Evolutionary conservation across 2,888 invertebrate genomes (phyloP), one percentile per base, ranked within the genome.

Genomic region (Acanthopleura granulata): DNA sequence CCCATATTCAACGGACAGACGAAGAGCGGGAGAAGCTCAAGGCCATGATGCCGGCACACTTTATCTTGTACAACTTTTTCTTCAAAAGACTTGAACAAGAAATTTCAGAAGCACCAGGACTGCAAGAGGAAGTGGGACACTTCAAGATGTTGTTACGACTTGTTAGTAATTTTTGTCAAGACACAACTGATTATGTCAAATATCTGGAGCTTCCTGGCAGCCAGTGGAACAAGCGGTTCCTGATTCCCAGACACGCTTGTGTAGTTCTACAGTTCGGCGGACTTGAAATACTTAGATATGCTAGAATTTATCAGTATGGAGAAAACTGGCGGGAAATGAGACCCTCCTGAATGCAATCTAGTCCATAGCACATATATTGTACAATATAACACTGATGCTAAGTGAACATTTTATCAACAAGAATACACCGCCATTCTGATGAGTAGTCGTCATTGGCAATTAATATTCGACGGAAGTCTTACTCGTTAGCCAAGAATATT

Each of bases 1-100:
- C 66, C 3, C 15, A 66, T 22, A 14, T 66, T 3, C 18, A 27
- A 22, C 16, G 22, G 3, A 66, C 66, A 16, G 66, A 66, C 4
- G 27, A 27, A 25, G 66, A 66, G 16, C 6, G 1, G 25, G 16
- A 66, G 22, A 22, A 14, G 25, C 29, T 22, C 29, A 27, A 27
- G 25, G 22, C 18, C 15, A 66, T 66, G 29, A 22, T 25, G 25
- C 66, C 22, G 66, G 66, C 66, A 15, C 15, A 66, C 29, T 66
- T 22, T 66, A 25, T 66, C 16, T 16, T 66, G 66, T 66, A 66
- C 29, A 25, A 66, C 16, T 66, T 27, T 27, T 66, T 66, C 29
- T 27, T 6, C 66, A 66, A 66, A 15, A 22, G 6, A 25, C 25
- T 66, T 25, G 12, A 66, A 25, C 15, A 66, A 15, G 22, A 18